phyloP scores from a whole-genome alignment of 2,113 vertebrate genomes.

The Oophaga pumilio region DNA sequence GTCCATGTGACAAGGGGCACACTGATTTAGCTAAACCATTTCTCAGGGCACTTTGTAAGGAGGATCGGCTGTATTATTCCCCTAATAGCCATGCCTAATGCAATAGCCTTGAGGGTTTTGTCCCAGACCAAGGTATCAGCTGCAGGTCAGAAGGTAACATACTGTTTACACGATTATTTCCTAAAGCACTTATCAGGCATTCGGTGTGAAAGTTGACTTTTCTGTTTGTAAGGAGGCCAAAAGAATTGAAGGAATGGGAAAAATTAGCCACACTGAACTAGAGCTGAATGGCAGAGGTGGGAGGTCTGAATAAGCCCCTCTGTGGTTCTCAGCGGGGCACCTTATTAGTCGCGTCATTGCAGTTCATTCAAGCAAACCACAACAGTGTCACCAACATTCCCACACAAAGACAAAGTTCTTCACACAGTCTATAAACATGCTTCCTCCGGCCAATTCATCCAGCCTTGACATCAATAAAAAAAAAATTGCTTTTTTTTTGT shows the following conservation, averaged over 20 bases:
- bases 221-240: constrained; percentile 76
- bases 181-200: constrained; percentile 87
- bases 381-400: constrained; percentile 85
- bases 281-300: constrained; percentile 85
- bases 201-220: constrained; percentile 89
- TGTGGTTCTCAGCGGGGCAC: constrained; percentile 71
- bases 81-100: constrained; percentile 93
- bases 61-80: constrained; percentile 80
- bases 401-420: constrained; percentile 89
- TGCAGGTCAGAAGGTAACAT: constrained; percentile 93
- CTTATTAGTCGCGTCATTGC: constrained; percentile 84
- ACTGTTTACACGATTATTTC: constrained; percentile 92
- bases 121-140: constrained; percentile 84
- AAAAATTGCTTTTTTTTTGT: constrained; percentile 42
- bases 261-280: constrained; percentile 89
- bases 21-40: constrained; percentile 73
- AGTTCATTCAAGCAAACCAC: constrained; percentile 87
- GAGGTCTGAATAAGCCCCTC: constrained; percentile 78
- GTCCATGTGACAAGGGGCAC: constrained; percentile 72
- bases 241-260: constrained; percentile 82
- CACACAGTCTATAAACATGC: constrained; percentile 93
- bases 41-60: constrained; percentile 70
- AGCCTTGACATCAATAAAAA: constrained; percentile 77
- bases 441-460: constrained; percentile 82
- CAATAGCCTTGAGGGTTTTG: constrained; percentile 81